Conservation (phyloP, 2,113 vertebrate genomes). For the Spizaetus ornatus region DNA sequence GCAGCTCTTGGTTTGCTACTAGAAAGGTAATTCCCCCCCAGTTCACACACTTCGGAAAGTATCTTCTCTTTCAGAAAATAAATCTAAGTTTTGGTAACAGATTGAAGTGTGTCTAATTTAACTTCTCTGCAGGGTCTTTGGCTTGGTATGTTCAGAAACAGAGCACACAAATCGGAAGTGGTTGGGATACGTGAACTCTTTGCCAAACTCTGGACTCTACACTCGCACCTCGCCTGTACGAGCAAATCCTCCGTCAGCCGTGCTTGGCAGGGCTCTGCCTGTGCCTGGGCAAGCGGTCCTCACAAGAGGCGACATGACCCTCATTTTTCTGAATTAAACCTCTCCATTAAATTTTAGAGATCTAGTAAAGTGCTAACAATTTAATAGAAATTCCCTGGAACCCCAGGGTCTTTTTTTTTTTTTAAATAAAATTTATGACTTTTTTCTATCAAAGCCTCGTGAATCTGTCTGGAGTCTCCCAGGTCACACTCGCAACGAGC, state of each 20-base stretch:
- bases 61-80: background rate
- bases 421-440: background rate
- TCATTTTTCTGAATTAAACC: background rate
- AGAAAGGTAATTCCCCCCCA: background rate
- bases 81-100: background rate
- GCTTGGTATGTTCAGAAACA: background rate
- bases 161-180: background rate
- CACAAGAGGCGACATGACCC: background rate
- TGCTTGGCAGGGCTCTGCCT: background rate
- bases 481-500: background rate
- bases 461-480: background rate
- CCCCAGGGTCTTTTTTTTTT: background rate
- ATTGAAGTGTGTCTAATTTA: background rate
- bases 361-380: background rate
- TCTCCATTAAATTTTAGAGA: background rate
- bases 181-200: constrained; percentile 15
- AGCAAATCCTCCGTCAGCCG: rapidly evolving
- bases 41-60: background rate
- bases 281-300: background rate
- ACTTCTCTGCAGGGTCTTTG: background rate
- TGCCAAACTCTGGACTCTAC: background rate
- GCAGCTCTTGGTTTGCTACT: background rate
- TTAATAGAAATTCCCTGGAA: background rate
- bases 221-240: rapidly evolving
- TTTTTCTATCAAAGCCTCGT: background rate